These are phyloP conservation scores for Thamnaconus septentrionalis DNA, from an alignment of 2,113 vertebrate genomes.

Conservation along the genomic window DNA sequence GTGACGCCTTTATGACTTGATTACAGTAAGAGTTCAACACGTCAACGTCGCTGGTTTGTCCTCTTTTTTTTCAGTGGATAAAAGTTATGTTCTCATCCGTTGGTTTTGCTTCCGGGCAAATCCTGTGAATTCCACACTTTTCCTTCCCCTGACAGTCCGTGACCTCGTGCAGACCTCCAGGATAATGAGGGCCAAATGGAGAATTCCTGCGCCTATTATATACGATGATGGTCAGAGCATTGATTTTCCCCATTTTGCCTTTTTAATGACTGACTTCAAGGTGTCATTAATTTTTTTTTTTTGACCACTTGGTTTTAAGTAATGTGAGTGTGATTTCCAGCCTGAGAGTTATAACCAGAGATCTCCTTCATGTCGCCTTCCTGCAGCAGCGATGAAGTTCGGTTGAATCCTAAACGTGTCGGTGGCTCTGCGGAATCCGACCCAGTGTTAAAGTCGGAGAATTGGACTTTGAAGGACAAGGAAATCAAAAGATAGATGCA, in stretches of 20 bases:
- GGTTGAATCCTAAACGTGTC: no score
- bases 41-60: no score
- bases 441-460: no score
- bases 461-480: no score
- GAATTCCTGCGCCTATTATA: neutral
- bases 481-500: no score
- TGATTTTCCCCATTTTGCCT: neutral
- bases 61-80: no score
- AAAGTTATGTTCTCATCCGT: no score
- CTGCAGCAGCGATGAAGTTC: no score
- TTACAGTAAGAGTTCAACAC: no score
- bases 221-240: neutral
- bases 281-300: neutral
- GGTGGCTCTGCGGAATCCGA: no score
- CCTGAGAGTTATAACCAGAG: neutral
- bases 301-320: neutral
- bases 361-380: neutral
- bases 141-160: neutral
- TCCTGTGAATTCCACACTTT: neutral
- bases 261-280: conserved; percentile 1
- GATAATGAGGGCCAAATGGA: neutral
- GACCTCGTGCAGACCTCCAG: neutral
- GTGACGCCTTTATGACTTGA: no score
- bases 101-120: no score
- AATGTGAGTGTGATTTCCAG: neutral